Conservation (phyloP, 2,113 vertebrate genomes). For the Uropsilus gracilis region DNA sequence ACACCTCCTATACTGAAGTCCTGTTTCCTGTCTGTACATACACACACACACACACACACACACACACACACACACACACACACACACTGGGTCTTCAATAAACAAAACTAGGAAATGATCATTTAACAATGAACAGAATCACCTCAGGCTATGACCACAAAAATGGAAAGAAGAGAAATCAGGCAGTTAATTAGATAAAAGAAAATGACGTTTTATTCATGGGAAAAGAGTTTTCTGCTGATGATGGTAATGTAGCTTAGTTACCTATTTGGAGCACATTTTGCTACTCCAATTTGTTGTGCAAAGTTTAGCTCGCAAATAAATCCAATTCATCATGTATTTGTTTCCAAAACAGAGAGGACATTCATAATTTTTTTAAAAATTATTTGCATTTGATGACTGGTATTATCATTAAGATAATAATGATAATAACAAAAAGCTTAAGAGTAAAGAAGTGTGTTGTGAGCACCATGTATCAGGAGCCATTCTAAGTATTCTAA, state of each 20-base stretch:
- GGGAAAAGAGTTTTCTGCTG: not conserved
- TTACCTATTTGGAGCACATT: not conserved
- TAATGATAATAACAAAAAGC: not conserved
- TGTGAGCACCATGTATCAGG: not conserved
- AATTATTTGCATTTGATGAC: not conserved
- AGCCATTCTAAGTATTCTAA: not conserved
- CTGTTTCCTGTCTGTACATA: not conserved
- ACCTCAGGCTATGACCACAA: not conserved
- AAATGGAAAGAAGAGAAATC: not conserved
- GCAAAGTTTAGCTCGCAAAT: not conserved
- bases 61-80: too few species aligned
- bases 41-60: too few species aligned
- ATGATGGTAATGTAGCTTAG: not conserved
- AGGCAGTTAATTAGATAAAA: not conserved
- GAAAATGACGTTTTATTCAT: not conserved
- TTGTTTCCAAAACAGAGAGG: not conserved
- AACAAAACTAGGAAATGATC: not conserved
- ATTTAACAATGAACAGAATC: not conserved
- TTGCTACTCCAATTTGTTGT: not conserved
- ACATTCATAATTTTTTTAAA: not conserved
- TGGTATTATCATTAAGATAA: conserved; percentile 22
- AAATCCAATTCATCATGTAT: not conserved
- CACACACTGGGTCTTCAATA: not conserved
- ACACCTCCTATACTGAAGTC: not conserved
- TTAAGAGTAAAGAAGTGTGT: not conserved